Evolutionary conservation across 2,113 vertebrate species (phyloP).

Genomic region (Cnemophilus loriae): DNA sequence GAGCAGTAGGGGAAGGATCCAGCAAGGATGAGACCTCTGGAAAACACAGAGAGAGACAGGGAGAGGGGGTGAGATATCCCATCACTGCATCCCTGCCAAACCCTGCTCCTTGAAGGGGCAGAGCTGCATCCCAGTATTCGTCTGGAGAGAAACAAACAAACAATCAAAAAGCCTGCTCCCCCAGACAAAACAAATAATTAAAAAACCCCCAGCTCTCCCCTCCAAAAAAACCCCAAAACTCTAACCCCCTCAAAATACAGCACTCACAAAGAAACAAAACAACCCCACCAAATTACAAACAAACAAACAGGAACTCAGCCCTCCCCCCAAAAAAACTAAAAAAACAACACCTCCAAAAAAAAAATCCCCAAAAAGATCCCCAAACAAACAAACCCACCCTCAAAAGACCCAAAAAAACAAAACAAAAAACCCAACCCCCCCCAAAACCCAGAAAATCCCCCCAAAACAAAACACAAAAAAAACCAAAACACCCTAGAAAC

Average conservation of each 20-base stretch:
- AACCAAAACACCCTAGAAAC: not conserved
- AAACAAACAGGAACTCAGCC: not conserved
- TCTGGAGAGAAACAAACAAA: not conserved
- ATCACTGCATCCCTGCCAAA: not conserved
- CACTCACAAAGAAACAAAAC: not conserved
- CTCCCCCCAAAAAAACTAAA: too few species aligned
- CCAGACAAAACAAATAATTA: not conserved
- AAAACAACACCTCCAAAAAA: not conserved
- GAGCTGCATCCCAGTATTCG: rapidly evolving
- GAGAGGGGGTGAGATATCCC: not conserved
- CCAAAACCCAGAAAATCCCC: not conserved
- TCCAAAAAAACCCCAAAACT: not conserved
- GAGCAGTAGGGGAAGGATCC: not conserved
- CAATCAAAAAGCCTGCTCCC: not conserved
- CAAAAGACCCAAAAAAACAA: not conserved
- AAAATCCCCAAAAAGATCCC: rapidly evolving
- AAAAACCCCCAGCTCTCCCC: not conserved
- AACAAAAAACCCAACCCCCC: not conserved
- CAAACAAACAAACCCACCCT: not conserved
- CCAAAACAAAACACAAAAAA: not conserved
- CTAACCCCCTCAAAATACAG: not conserved
- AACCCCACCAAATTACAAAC: rapidly evolving
- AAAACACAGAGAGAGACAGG: not conserved
- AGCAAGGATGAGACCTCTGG: not conserved
- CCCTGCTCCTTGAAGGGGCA: not conserved